A percentile compares a stretch with the other conserved stretches of the same genome.
Conservation (phyloP, 2,113 vertebrate species). For the Rhodinocichla rosea region DNA sequence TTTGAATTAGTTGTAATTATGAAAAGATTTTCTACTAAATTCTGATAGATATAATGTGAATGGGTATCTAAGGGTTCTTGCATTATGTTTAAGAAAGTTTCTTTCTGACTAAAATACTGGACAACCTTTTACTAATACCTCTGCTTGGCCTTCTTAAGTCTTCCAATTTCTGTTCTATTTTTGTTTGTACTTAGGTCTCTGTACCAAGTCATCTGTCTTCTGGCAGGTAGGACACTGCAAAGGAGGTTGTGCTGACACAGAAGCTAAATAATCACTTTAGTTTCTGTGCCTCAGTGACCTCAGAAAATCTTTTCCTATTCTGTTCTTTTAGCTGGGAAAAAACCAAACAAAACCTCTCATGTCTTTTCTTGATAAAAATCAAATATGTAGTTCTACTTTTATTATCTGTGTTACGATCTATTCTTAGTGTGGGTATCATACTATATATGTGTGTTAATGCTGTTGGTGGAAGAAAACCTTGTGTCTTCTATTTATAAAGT, state of each 20-base stretch:
- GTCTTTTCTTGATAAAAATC: slow-evolving; percentile 12
- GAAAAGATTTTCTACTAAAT: background rate
- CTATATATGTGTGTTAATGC: background rate
- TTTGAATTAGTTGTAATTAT: background rate
- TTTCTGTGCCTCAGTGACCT: slow-evolving; percentile 52
- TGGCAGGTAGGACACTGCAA: slow-evolving; percentile 17
- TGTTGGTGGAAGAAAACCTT: background rate
- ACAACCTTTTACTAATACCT: background rate
- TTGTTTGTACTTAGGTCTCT: slow-evolving; percentile 22
- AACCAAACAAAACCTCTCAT: background rate
- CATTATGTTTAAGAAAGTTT: background rate
- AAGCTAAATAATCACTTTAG: slow-evolving; percentile 57
- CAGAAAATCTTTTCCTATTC: slow-evolving; percentile 31
- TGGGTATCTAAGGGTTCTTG: background rate
- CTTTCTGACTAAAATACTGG: background rate
- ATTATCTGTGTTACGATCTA: background rate
- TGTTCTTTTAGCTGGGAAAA: background rate
- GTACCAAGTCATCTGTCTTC: slow-evolving; percentile 47
- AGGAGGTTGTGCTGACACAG: slow-evolving; percentile 55
- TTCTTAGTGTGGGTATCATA: background rate
- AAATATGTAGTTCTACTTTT: background rate
- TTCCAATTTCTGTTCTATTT: slow-evolving; percentile 56
- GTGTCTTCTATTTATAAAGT: background rate
- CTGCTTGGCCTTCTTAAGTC: slow-evolving; percentile 20
- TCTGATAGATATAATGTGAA: background rate